Evolutionary conservation across 1,140 invertebrate genomes (phyloP), one percentile per base, ranked within the genome.

Genomic region (Conopomorpha cramerella): DNA sequence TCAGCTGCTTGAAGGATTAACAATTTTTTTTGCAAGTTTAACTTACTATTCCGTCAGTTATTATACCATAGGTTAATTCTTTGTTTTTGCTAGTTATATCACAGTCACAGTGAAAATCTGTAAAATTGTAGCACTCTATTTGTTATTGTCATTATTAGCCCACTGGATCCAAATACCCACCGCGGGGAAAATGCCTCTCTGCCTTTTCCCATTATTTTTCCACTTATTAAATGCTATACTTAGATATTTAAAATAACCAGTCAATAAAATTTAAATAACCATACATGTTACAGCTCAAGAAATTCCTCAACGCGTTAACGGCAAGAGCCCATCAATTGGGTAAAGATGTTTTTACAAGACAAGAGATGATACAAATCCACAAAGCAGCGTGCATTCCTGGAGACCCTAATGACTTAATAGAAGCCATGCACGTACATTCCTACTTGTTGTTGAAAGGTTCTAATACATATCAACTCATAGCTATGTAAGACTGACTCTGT

Each of bases 361-460:
- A 86, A 16, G 90, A 95, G 65, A 43, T 83, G 4, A 71, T 77
- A 40, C 72, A 82, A 45, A 85, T 97, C 55, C 86, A 85, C 46
- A 80, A 85, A 42, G 77, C 91, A 2, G 84, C 85, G 2, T 67
- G 81, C 27, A 78, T 86, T n/a, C 72, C 79, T 7, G 84, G 85
- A 10, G 78, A 93, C 36, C 47, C 81, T 1, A 78, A 83, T 10
- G 65, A 82, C 46, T 81, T 95, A 30, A 80, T 96, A 25, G 81
- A 84, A 30, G 84, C 85, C 31, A 79, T 96, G 38, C 95, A 96
- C 56, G 82, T 88, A 48, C 87, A 93, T 68, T 92, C 92, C 16
- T 88, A 88, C 77, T 78, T 97, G 33, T 77, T 96, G 40, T 88
- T 94, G 55, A 93, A 92, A 74, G 87, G 85, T 8, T 79, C 81